These are phyloP conservation scores for Lasiurus borealis DNA, from an alignment of 2,113 vertebrate genomes.

Conservation along the genomic window DNA sequence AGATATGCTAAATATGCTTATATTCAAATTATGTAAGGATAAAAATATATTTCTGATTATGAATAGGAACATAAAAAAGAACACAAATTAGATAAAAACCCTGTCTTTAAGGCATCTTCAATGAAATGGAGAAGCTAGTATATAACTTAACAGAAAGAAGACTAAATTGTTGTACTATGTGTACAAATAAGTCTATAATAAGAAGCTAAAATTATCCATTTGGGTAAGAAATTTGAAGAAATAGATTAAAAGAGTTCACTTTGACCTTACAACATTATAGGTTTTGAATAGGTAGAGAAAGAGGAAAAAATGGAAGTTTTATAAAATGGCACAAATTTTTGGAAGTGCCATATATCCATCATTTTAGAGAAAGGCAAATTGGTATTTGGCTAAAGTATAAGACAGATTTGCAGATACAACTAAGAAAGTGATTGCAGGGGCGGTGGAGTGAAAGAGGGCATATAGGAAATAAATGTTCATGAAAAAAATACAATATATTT, in stretches of 20 bases:
- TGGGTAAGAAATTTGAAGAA: background rate
- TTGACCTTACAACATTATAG: background rate
- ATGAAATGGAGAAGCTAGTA: background rate
- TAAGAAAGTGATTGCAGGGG: background rate
- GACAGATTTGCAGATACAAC: background rate
- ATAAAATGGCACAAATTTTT: background rate
- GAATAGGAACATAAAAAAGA: background rate
- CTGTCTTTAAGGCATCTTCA: background rate
- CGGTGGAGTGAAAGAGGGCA: no score
- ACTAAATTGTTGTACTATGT: background rate
- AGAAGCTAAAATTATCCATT: background rate
- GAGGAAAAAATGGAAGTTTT: background rate
- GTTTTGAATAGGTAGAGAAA: background rate
- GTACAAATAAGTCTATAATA: background rate
- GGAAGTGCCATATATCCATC: background rate
- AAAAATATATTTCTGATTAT: background rate
- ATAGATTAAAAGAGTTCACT: background rate
- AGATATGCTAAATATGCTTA: background rate
- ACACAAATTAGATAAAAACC: background rate
- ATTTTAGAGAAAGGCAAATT: conserved; percentile 22
- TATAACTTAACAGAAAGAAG: background rate
- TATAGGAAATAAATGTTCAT: no score
- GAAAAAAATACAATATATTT: no score
- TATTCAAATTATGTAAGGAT: background rate
- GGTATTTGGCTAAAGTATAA: background rate